Evolutionary conservation across 2,113 vertebrate genomes (phyloP).

Genomic region (Solenodon paradoxus): DNA sequence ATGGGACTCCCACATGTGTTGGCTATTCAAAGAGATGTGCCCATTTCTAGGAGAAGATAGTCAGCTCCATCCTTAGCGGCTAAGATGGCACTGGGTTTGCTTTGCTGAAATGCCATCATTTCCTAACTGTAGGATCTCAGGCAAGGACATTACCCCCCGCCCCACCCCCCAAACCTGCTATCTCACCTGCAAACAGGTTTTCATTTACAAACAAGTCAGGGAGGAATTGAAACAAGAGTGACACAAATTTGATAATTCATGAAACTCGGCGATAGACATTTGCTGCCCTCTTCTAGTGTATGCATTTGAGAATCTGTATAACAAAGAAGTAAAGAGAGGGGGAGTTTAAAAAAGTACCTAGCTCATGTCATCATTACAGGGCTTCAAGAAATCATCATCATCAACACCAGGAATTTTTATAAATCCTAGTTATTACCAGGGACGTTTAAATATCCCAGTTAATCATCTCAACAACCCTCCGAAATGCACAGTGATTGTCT

Average conservation of each 20-base stretch:
- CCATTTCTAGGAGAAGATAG: not conserved
- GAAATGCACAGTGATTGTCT: not conserved
- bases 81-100: not conserved
- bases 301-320: not conserved
- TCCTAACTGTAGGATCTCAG: not conserved
- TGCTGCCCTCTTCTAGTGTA: not conserved
- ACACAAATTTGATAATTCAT: not conserved
- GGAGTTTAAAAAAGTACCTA: slow-evolving; percentile 26
- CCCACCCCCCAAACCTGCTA: not conserved
- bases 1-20: not conserved
- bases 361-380: not conserved
- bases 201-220: not conserved
- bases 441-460: not conserved
- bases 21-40: not conserved
- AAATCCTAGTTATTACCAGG: not conserved
- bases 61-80: fast-evolving
- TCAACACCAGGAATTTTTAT: not conserved
- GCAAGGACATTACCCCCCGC: not conserved
- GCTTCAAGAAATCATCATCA: not conserved
- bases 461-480: not conserved
- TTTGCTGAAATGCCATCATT: not conserved
- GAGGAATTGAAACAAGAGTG: not conserved
- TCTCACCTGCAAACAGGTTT: not conserved
- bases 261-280: not conserved
- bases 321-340: not conserved